Evolutionary conservation across 2,113 vertebrate species (phyloP), one percentile per base, ranked within the genome.

Genomic region (Melanerpes formicivorus): DNA sequence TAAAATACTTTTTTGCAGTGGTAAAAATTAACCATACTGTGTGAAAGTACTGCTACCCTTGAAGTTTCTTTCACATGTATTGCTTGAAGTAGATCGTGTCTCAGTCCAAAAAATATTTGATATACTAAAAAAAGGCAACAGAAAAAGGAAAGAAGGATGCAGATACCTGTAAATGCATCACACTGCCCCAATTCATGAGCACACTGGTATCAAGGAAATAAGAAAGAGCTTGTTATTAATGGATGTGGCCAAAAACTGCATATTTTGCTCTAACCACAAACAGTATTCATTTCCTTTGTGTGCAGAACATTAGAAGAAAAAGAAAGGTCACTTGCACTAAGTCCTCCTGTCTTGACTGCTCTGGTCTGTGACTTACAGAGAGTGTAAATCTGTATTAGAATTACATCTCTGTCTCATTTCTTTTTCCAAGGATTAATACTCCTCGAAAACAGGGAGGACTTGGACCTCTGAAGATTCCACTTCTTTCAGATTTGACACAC

Each of bases 381-480:
- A 44, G 30, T 37, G 19, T 13, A 73, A 84, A 75, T 75, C 48
- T 90, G 58, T 74, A 25, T 87, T 52, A 93, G 40, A 71, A 80
- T 74, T 60, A 50, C 27, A 21, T 46, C 42, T 83, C 2, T 63
- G 46, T 71, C 50, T 93, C 60, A 48, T 96, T 90, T 85, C 32
- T 87, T 96, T 95, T 96, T 95, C 77, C 84, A 93, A 99, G 99
- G 99, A 99, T 99, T 96, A 99, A 99, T 95, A 99, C 98, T 16
- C 98, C 98, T 84, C 98, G 99, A 88, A 99, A 98, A 93, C 98
- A 99, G 97, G 99, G 99, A 83, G 99, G 99, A 87, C 98, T 99
- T 9, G 99, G 99, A 75, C 95, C 97, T 93, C 98, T 99, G 98
- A 99, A 97, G 97, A 99, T 99, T 94, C 99, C 99, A 23, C 98